Evolutionary conservation across 2,888 invertebrate genomes (phyloP).

Genomic region (Tetheella fluctuosa): DNA sequence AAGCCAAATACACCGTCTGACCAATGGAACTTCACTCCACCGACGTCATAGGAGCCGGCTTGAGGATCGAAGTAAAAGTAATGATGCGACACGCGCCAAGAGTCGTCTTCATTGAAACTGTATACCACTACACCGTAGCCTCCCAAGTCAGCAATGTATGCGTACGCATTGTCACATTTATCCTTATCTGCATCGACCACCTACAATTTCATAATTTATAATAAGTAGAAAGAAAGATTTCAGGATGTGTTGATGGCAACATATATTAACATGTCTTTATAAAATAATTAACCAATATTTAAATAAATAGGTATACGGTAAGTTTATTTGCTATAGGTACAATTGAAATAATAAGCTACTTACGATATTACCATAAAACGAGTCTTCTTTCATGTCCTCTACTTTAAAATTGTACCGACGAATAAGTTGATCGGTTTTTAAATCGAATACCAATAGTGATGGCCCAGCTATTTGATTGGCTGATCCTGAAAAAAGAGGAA

Average conservation of each 20-base stretch:
- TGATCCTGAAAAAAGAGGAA: slow-evolving; percentile 48
- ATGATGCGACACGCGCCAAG: slow-evolving; percentile 92
- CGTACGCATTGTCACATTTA: slow-evolving; percentile 90
- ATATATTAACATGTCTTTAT: too few species aligned
- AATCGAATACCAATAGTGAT: slow-evolving; percentile 88
- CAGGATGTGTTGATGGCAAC: too few species aligned
- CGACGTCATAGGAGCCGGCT: slow-evolving; percentile 89
- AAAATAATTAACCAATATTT: too few species aligned
- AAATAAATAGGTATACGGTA: too few species aligned
- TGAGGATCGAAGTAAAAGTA: slow-evolving; percentile 94
- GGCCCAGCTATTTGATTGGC: slow-evolving; percentile 85
- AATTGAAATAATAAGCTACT: slow-evolving; percentile 55
- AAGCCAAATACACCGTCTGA: slow-evolving; percentile 92
- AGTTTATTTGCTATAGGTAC: too few species aligned
- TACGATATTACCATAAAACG: slow-evolving; percentile 92
- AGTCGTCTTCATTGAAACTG: slow-evolving; percentile 88
- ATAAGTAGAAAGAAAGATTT: too few species aligned
- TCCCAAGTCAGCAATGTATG: slow-evolving; percentile 91
- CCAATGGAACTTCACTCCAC: slow-evolving; percentile 93
- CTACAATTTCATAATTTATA: slow-evolving; percentile 62
- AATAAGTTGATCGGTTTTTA: slow-evolving; percentile 89
- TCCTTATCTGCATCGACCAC: slow-evolving; percentile 87
- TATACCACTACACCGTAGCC: slow-evolving; percentile 91
- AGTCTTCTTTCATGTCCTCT: slow-evolving; percentile 87
- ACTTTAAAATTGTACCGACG: slow-evolving; percentile 88